Conservation (phyloP, 2,888 invertebrate genomes). For the Carabus problematicus region DNA sequence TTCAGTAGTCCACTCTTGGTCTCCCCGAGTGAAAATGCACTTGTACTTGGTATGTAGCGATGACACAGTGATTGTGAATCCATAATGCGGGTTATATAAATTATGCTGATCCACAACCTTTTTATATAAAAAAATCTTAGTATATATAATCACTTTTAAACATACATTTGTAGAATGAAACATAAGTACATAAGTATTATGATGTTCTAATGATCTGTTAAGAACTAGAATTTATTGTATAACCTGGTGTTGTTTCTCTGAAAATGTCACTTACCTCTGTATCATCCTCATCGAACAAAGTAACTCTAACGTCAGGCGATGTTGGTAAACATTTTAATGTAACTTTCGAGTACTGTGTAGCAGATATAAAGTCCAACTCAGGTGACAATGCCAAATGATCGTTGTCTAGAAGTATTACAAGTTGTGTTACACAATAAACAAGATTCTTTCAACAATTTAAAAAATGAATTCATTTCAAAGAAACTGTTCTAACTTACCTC, state of each 20-base stretch:
- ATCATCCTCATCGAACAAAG: constrained; percentile 54
- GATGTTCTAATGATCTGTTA: constrained; percentile 9
- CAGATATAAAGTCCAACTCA: constrained; percentile 51
- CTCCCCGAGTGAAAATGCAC: constrained; percentile 19
- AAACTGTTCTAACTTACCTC: constrained; percentile 56
- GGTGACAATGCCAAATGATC: constrained; percentile 55
- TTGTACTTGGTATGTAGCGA: not conserved
- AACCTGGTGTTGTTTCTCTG: not conserved
- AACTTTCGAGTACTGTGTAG: constrained; percentile 57
- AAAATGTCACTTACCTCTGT: constrained; percentile 52
- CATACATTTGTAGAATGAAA: not conserved
- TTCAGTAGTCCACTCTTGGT: not conserved
- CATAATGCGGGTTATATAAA: constrained; percentile 3
- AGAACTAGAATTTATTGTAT: not conserved
- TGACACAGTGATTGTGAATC: not conserved
- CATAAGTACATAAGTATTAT: too few relatives aligned
- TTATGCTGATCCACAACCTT: not conserved
- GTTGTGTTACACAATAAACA: not conserved
- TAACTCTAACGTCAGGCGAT: constrained; percentile 64
- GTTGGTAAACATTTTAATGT: constrained; percentile 71
- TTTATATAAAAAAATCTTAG: not conserved
- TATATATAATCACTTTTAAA: constrained; percentile 1
- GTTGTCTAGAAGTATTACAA: constrained; percentile 57
- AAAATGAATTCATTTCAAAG: constrained; percentile 10
- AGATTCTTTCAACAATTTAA: not conserved